phyloP scores from a whole-genome alignment of 2,888 invertebrate species.

The Drepana falcataria region DNA sequence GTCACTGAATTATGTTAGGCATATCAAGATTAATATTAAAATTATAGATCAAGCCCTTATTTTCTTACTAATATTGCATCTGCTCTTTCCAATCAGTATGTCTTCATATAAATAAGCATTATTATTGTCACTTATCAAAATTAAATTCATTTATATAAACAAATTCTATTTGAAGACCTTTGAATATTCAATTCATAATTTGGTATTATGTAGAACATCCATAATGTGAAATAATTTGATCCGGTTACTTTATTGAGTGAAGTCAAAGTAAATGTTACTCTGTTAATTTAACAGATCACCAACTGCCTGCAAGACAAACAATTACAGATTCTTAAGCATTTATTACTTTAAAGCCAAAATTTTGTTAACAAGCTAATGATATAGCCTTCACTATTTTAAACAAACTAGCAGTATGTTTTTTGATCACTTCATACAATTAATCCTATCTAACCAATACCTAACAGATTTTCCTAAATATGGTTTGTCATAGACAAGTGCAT shows the following conservation, averaged over 20 bases:
- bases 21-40: too few relatives aligned
- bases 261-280: slow-evolving; percentile 56
- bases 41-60: not conserved
- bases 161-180: not conserved
- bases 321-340: slow-evolving; percentile 27
- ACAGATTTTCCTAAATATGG: too few relatives aligned
- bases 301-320: slow-evolving; percentile 77
- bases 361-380: not conserved
- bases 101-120: not conserved
- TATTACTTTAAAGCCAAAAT: not conserved
- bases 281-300: slow-evolving; percentile 71
- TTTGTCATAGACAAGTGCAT: too few relatives aligned
- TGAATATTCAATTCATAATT: slow-evolving; percentile 22
- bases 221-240: slow-evolving; percentile 50
- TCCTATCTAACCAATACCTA: too few relatives aligned
- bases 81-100: not conserved
- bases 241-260: slow-evolving; percentile 55
- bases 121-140: slow-evolving; percentile 27
- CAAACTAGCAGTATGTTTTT: too few relatives aligned
- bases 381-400: too few relatives aligned
- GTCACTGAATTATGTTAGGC: not conserved
- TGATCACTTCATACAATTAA: too few relatives aligned
- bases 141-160: slow-evolving; percentile 9
- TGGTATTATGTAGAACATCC: slow-evolving; percentile 27
- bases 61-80: not conserved